Evolutionary conservation across 2,797 vertebrate species (phyloP).

Genomic region (Falco cherrug): DNA sequence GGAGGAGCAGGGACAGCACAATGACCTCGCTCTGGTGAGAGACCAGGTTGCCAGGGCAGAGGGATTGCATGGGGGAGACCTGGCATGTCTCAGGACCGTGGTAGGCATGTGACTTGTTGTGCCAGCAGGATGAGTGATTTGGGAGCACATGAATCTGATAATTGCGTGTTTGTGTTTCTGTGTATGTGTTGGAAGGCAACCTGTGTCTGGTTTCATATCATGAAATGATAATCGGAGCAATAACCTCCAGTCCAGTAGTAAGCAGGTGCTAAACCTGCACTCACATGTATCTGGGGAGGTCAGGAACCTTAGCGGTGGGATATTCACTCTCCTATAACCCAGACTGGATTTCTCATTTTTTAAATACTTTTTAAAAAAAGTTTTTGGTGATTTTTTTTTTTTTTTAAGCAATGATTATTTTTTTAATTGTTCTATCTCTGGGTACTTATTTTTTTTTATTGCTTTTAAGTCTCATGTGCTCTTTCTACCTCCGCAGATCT

Average conservation of each 20-base stretch:
- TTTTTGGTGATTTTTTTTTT: background rate
- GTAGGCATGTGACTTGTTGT: background rate
- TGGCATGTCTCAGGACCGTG: background rate
- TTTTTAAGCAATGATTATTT: background rate
- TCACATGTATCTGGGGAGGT: background rate
- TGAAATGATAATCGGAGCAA: background rate
- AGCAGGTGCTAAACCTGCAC: background rate
- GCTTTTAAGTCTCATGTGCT: background rate
- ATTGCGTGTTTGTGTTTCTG: background rate
- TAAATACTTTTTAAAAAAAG: background rate
- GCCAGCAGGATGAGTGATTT: background rate
- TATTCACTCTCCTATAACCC: background rate
- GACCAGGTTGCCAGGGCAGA: background rate
- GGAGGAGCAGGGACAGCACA: slow-evolving; percentile 93
- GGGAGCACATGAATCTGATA: background rate
- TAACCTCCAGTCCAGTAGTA: background rate
- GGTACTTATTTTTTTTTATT: background rate
- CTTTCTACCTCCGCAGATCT: background rate
- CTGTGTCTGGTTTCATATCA: background rate
- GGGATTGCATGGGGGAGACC: background rate
- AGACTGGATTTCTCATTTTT: background rate
- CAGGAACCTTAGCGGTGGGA: background rate
- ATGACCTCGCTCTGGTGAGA: slow-evolving; percentile 93
- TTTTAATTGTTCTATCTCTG: background rate
- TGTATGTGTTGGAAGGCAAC: background rate